phyloP scores from a whole-genome alignment of 2,888 invertebrate species.

The Drosophila neoperkinsi region DNA sequence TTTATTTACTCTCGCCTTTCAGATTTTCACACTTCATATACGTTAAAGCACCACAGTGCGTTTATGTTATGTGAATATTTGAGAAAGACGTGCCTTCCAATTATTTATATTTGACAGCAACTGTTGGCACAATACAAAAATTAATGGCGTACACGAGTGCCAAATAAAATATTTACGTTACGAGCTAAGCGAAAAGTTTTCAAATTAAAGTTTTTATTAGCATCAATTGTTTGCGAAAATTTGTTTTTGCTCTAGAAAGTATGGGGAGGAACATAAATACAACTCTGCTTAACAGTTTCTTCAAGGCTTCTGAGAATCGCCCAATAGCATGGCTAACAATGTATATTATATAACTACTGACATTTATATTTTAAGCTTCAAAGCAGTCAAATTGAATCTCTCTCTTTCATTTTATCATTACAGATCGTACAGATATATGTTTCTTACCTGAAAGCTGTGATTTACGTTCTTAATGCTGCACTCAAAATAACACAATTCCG shows the following conservation, averaged over 20 bases:
- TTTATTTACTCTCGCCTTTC: constrained; percentile 40
- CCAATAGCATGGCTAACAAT: not conserved
- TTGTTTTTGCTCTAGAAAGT: not conserved
- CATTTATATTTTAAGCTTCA: not conserved
- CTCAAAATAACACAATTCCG: constrained; percentile 94
- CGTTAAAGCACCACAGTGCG: not conserved
- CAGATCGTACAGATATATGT: not conserved
- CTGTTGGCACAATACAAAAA: constrained; percentile 11
- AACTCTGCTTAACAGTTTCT: too few relatives aligned
- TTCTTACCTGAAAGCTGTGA: constrained; percentile 93
- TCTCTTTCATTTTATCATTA: not conserved
- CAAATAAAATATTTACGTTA: constrained; percentile 21
- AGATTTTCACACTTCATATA: constrained; percentile 35
- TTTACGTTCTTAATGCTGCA: constrained; percentile 94
- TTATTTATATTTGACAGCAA: constrained; percentile 11
- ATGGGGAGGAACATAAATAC: not conserved
- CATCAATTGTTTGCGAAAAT: constrained; percentile 14
- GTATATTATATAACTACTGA: not conserved
- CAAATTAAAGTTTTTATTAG: constrained; percentile 41
- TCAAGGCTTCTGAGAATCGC: too few relatives aligned
- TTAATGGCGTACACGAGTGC: constrained; percentile 16
- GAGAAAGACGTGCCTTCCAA: constrained; percentile 2
- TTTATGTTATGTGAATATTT: not conserved
- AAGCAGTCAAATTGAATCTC: not conserved
- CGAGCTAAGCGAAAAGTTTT: constrained; percentile 33